A percentile compares a stretch with the other conserved stretches of the same genome.
Evolutionary conservation across 2,888 invertebrate species (phyloP).

Genomic region (Trichopoda pennipes): DNA sequence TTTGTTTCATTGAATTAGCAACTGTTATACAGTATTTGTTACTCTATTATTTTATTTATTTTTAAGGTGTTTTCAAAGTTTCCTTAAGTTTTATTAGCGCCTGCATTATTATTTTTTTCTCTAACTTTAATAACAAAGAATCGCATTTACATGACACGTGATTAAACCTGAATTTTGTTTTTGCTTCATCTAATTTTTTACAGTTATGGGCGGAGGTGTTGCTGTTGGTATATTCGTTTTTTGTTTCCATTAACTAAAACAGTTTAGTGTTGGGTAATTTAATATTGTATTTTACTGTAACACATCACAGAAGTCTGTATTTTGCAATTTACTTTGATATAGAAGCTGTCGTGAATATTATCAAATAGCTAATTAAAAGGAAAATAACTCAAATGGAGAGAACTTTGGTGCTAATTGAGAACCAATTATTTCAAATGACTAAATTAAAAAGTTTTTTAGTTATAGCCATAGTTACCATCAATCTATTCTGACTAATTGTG

Average conservation of each 20-base stretch:
- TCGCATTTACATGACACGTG: constrained; percentile 67
- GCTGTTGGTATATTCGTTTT: constrained; percentile 21
- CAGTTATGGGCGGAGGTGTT: not conserved
- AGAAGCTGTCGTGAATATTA: not conserved
- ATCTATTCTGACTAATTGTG: not conserved
- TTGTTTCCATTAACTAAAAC: constrained; percentile 20
- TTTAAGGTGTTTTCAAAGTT: constrained; percentile 33
- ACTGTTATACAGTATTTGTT: constrained; percentile 17
- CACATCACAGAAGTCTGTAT: not conserved
- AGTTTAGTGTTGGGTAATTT: constrained; percentile 27
- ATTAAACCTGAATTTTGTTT: constrained; percentile 53
- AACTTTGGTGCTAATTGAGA: constrained; percentile 2
- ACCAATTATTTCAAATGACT: not conserved
- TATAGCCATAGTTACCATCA: not conserved
- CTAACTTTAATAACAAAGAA: constrained; percentile 59
- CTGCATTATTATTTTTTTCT: constrained; percentile 42
- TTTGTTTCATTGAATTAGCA: constrained; percentile 22
- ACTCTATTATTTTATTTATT: not conserved
- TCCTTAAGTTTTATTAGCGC: constrained; percentile 29
- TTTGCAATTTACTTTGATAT: constrained; percentile 17
- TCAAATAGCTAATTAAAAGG: constrained; percentile 35
- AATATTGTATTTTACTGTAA: constrained; percentile 19
- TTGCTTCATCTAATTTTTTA: not conserved
- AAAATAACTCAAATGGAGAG: not conserved
- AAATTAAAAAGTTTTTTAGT: not conserved